Conservation (phyloP, 2,113 vertebrate genomes). For the Danionella cerebrum region DNA sequence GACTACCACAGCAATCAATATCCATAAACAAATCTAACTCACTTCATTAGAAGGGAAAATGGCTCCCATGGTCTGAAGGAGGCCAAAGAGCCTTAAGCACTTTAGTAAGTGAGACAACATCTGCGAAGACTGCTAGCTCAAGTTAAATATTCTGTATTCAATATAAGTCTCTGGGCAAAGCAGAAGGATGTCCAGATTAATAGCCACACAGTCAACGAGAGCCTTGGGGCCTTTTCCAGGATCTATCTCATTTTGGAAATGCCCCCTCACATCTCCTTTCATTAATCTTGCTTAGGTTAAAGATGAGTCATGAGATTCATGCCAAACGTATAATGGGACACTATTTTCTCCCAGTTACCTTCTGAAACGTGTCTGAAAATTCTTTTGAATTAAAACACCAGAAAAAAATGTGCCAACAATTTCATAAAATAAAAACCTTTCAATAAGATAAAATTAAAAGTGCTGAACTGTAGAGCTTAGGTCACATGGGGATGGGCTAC, state of each 20-base stretch:
- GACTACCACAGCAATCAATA: constrained; percentile 10
- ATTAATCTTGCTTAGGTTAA: not conserved
- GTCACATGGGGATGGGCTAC: too few species aligned
- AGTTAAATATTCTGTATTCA: not conserved
- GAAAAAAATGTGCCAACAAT: too few species aligned
- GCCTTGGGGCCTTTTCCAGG: not conserved
- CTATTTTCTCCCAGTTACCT: too few species aligned
- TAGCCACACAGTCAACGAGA: not conserved
- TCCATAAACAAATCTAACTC: constrained; percentile 13
- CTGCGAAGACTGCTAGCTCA: not conserved
- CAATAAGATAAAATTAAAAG: too few species aligned
- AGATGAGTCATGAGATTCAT: not conserved
- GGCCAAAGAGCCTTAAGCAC: not conserved
- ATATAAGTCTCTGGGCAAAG: not conserved
- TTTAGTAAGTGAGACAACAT: not conserved
- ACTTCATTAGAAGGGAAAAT: constrained; percentile 35
- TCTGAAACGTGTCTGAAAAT: too few species aligned
- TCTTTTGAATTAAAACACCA: too few species aligned
- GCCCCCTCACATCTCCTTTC: not conserved
- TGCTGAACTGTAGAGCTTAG: too few species aligned
- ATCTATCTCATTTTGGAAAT: constrained; percentile 3
- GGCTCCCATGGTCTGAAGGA: not conserved
- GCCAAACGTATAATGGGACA: too few species aligned
- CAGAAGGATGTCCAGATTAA: not conserved
- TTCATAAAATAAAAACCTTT: too few species aligned